These are phyloP conservation scores for Trachelus stipa DNA, from an alignment of 2,888 invertebrate species.

Conservation along the genomic window DNA sequence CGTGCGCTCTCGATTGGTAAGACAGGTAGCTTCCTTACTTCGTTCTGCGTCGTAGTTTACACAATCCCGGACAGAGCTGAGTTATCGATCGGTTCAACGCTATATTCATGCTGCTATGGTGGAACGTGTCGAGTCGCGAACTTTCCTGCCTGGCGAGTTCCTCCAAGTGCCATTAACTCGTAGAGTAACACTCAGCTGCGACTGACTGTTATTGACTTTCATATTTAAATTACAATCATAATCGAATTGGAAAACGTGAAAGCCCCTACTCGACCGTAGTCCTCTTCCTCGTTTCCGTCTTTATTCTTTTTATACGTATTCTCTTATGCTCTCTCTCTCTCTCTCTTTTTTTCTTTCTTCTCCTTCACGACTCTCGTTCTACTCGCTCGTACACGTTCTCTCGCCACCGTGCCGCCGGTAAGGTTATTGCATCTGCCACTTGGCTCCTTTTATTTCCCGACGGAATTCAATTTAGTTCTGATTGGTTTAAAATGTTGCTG, in stretches of 20 bases:
- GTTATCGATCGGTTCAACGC: background rate
- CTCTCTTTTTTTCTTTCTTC: background rate
- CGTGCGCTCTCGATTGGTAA: background rate
- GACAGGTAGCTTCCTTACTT: background rate
- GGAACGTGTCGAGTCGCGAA: constrained; percentile 6
- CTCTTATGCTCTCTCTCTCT: background rate
- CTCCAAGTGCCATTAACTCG: background rate
- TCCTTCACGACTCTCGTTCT: background rate
- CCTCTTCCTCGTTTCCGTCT: background rate
- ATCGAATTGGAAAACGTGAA: constrained; percentile 10
- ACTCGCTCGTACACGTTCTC: background rate
- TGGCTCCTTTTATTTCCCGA: constrained; percentile 5
- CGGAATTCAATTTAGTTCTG: constrained; percentile 4
- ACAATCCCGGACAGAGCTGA: background rate
- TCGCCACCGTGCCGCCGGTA: background rate
- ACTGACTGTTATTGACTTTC: constrained; percentile 8
- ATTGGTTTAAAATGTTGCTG: constrained; percentile 8
- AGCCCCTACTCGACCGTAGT: background rate
- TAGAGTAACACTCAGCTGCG: constrained; percentile 5
- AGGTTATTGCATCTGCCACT: constrained; percentile 8
- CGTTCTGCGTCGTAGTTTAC: background rate
- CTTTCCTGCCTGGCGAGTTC: background rate
- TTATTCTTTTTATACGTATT: background rate
- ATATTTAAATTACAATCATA: constrained; percentile 7
- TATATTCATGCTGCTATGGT: background rate